Conservation (phyloP, 2,113 vertebrate genomes). For the Arenaria interpres region DNA sequence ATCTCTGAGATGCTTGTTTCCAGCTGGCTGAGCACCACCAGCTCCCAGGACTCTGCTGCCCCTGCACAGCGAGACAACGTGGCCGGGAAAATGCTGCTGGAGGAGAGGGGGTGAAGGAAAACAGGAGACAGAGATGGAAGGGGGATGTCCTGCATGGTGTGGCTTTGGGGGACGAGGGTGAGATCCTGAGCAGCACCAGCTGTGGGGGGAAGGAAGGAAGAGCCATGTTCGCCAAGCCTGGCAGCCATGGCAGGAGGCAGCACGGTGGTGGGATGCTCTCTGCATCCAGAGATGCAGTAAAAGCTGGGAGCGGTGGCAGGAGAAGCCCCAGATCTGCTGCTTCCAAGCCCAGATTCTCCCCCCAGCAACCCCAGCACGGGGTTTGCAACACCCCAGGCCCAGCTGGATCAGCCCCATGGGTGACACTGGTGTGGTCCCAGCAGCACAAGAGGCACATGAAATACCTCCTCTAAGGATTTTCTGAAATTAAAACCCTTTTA, state of each 20-base stretch:
- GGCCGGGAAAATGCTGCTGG: neutral
- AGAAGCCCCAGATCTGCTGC: neutral
- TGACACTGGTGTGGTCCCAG: neutral
- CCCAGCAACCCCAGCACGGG: neutral
- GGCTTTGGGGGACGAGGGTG: neutral
- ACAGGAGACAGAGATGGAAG: neutral
- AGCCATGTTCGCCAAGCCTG: rapidly evolving
- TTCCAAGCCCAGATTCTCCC: neutral
- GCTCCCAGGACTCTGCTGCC: neutral
- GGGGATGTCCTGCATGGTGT: neutral
- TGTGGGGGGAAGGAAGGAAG: too few species aligned
- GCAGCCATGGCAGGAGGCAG: rapidly evolving
- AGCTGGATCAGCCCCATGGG: rapidly evolving
- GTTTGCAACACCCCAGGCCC: rapidly evolving
- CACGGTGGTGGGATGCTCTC: rapidly evolving
- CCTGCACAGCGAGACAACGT: rapidly evolving
- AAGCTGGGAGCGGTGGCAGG: neutral
- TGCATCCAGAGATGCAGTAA: rapidly evolving
- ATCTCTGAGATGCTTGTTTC: neutral
- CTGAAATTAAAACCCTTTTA: neutral
- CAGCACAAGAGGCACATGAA: too few species aligned
- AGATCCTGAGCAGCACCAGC: neutral
- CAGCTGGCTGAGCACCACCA: neutral
- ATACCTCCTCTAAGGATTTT: neutral
- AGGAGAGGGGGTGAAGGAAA: neutral